Conservation (phyloP, 2,113 vertebrate genomes). For the Bos javanicus region DNA sequence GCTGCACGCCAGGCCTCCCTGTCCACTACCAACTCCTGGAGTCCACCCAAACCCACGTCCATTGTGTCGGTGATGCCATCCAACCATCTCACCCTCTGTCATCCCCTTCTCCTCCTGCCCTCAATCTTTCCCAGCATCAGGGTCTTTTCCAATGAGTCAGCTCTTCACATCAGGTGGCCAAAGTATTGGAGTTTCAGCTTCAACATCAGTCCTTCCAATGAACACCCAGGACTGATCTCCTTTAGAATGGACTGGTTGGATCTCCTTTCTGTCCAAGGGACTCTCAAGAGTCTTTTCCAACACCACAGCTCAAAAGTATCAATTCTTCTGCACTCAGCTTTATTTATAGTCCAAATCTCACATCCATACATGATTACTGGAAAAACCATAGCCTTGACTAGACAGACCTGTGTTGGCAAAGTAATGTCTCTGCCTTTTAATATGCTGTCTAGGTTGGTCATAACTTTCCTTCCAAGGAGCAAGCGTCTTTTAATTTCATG, state of each 20-base stretch:
- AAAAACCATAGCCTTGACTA: too few relatives aligned
- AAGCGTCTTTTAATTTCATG: neutral
- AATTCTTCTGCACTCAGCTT: accelerated
- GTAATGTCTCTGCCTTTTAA: too few relatives aligned
- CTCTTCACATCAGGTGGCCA: neutral
- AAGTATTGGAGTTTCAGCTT: neutral
- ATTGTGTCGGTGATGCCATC: neutral
- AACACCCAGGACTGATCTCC: neutral
- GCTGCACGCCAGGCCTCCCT: neutral
- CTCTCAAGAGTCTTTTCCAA: neutral
- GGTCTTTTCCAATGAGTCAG: neutral
- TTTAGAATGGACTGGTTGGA: too few relatives aligned
- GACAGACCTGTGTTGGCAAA: too few relatives aligned
- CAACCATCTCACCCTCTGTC: neutral
- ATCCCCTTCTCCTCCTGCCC: neutral
- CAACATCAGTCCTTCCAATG: neutral
- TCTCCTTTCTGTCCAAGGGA: neutral
- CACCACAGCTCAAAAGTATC: neutral
- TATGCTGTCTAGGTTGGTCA: neutral
- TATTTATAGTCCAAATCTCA: too few relatives aligned
- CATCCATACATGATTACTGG: too few relatives aligned
- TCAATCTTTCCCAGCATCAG: neutral
- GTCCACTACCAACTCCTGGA: neutral
- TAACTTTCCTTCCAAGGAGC: neutral
- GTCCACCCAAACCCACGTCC: neutral